Base-by-base conservation (phyloP, 2,113 vertebrate genomes). In the Sciurus niger region DNA sequence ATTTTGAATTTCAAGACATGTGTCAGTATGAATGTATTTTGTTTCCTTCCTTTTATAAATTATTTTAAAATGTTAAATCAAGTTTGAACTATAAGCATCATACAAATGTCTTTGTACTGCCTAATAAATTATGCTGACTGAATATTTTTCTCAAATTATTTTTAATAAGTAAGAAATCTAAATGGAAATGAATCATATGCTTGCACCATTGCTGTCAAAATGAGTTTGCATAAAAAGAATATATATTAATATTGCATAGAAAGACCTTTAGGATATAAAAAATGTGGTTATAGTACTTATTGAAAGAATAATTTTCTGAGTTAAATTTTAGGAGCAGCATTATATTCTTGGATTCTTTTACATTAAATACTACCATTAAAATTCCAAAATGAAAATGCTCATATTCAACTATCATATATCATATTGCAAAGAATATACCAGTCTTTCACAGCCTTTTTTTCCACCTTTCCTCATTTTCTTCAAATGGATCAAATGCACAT, bases 1-100 rank as follows among this genome's bases (percentile, higher is more conserved):
- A 97, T 88, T 97, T 96, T 97, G 67, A 95, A 96, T 97, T 96
- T 96, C 46, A 92, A 96, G 96, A 96, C 51, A 73, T 40, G 37
- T 96, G 93, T 93, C 72, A 89, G 76, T n/a, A 53, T 93, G 48
- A 74, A 40, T 93, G 43, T 43, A 22, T 80, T 96, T 95, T 92
- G 86, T 51, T 96, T 79, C 84, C 37, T 34, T 2, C 51, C 40
- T 80, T 93, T 96, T 4, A 48, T 79, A 93, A 74, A 80, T 67
- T 88, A 90, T 92, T 95, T 65, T 85, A 94, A 97, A 78, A 6
- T 0, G 74, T 63, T 72, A 95, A 96, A 84, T 96, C 16, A 25
- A 88, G 43, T 96, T 90, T 2, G 34, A 34, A 73, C 37, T 87
- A 72, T 65, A 89, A 4, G 16, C 30, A 82, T 67, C 5, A 11